Evolutionary conservation across 2,888 invertebrate genomes (phyloP).

Genomic region (Hermaeophaga mercurialis): DNA sequence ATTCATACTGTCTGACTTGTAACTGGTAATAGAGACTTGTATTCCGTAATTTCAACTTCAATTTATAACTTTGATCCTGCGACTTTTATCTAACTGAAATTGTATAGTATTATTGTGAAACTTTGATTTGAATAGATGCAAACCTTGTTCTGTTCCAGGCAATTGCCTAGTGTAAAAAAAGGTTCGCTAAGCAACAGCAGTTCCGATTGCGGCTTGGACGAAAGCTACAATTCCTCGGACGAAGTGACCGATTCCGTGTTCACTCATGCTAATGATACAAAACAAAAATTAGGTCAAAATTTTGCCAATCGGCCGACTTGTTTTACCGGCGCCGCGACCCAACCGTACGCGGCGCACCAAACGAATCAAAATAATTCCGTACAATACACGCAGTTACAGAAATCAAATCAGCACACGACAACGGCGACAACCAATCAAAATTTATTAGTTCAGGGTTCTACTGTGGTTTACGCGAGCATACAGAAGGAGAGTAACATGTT

Average conservation of each 20-base stretch:
- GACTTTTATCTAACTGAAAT: too few relatives aligned
- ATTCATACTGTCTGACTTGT: too few relatives aligned
- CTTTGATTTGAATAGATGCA: too few relatives aligned
- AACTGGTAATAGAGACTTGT: too few relatives aligned
- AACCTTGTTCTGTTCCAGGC: constrained; percentile 59
- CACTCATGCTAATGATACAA: constrained; percentile 41
- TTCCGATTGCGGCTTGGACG: constrained; percentile 78
- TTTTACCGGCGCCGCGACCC: constrained; percentile 41
- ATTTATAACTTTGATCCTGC: too few relatives aligned
- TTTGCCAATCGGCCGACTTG: constrained; percentile 40
- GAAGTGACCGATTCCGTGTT: constrained; percentile 64
- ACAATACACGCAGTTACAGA: constrained; percentile 51
- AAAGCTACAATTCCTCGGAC: constrained; percentile 69
- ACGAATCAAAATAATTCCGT: constrained; percentile 45
- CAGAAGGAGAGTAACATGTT: constrained; percentile 59
- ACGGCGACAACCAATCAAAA: constrained; percentile 22
- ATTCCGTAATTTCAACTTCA: too few relatives aligned
- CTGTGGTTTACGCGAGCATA: constrained; percentile 51
- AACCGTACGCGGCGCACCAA: constrained; percentile 39
- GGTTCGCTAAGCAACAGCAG: constrained; percentile 63
- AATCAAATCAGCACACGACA: constrained; percentile 38
- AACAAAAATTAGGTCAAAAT: constrained; percentile 25
- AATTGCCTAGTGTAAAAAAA: constrained; percentile 65
- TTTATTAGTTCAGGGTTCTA: constrained; percentile 25
- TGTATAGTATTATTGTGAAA: too few relatives aligned